Base-by-base conservation (phyloP, 2,888 invertebrate species). In the Deroplatys truncata region DNA sequence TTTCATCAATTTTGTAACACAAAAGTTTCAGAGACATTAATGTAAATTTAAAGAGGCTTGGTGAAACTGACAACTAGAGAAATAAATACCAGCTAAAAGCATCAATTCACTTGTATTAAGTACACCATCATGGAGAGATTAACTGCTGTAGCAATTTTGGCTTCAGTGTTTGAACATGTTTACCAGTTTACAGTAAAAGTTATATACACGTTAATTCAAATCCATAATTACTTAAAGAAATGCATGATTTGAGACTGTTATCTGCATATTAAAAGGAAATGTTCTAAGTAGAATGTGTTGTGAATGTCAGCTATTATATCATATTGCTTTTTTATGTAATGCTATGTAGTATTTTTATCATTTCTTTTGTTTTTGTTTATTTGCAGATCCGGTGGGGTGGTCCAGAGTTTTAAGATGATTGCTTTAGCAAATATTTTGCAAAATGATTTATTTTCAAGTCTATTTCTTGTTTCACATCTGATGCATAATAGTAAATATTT, bases 301-400 rank as follows among this genome's bases (percentile, higher is more conserved):
- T 28, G 2, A 20, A 15, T 13, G 1, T 20, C 20, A 9, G 15
- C 20, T 43, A 10, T 86, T 2, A 35, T 56, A 29, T 56, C 10
- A 43, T 43, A 1, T 43, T 43, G 43, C 49, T 89, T 10, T 4
- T 84, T 84, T 87, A 28, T 87, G 31, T 31, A 29, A 28, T 31
- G 28, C 28, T 84, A 28, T 83, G 20, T 35, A 16, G 29, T 56
- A 20, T 88, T 28, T 82, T n/a, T 56, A 28, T 82, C 10, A 31
- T 43, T 84, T 84, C 28, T 25, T 83, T 88, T 56, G 85, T 88
- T 84, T 88, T 91, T 90, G 89, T 85, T 86, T 87, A 82, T 89
- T 91, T 91, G 49, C 90, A 92, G 93, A 93, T 91, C 92, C 92
- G 82, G 13, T 91, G 91, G 91, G 91, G 91, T 88, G 89, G 87